A percentile compares a stretch with the other conserved stretches of the same genome.
phyloP scores from a whole-genome alignment of 2,888 invertebrate genomes.

The Apoderus coryli region DNA sequence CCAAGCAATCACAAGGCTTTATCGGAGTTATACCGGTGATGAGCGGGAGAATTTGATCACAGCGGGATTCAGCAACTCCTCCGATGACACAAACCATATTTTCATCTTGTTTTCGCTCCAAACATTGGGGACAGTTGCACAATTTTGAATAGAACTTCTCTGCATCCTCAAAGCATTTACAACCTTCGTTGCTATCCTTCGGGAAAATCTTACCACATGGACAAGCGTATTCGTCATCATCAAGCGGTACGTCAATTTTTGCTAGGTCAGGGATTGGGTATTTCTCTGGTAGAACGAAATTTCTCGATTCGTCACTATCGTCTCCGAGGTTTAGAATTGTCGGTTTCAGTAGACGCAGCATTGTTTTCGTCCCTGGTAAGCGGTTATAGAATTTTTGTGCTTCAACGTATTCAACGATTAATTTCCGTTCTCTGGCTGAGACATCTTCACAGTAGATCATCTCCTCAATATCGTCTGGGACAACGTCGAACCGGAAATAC shows the following conservation, averaged over 20 bases:
- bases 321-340: slow-evolving; percentile 1
- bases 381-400: slow-evolving; percentile 12
- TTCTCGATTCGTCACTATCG: slow-evolving; percentile 1
- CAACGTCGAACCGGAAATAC: too few species aligned
- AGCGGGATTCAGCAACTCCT: not conserved
- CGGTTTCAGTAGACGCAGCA: slow-evolving; percentile 9
- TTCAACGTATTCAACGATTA: slow-evolving; percentile 12
- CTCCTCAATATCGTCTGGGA: too few species aligned
- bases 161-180: not conserved
- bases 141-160: not conserved
- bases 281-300: slow-evolving; percentile 2
- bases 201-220: not conserved
- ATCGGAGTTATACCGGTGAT: not conserved
- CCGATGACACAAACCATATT: not conserved
- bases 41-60: not conserved
- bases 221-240: not conserved
- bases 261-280: slow-evolving; percentile 1
- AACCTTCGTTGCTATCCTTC: not conserved
- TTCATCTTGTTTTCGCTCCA: not conserved
- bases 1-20: not conserved
- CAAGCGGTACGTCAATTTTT: not conserved
- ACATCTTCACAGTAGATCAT: not conserved
- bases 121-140: not conserved
- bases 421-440: not conserved
- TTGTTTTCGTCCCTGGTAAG: slow-evolving; percentile 8